Conservation (phyloP, 2,113 vertebrate genomes). For the Chaetorhynchus papuensis region DNA sequence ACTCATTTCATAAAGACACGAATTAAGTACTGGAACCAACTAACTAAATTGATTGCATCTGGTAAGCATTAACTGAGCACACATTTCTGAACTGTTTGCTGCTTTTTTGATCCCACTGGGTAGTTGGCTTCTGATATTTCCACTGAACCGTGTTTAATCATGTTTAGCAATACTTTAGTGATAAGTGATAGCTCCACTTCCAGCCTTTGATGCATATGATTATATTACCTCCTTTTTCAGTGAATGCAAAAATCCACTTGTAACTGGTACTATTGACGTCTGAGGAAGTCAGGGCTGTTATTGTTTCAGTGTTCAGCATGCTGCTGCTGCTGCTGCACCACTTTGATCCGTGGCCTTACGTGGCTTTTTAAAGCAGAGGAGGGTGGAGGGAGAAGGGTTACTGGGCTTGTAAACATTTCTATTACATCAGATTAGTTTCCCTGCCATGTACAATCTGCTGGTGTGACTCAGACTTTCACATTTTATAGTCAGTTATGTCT, state of each 20-base stretch:
- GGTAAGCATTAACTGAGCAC: slow-evolving; percentile 35
- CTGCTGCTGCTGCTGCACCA: not conserved
- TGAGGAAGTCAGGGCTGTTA: slow-evolving; percentile 54
- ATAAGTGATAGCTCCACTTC: slow-evolving; percentile 49
- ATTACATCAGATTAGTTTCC: slow-evolving; percentile 63
- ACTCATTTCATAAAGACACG: not conserved
- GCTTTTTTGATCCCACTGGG: slow-evolving; percentile 44
- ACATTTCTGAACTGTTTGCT: slow-evolving; percentile 32
- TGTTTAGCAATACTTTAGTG: slow-evolving; percentile 54
- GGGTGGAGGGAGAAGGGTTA: slow-evolving; percentile 49
- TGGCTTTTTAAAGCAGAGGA: slow-evolving; percentile 39
- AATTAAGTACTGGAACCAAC: slow-evolving; percentile 30
- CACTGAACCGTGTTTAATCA: slow-evolving; percentile 51
- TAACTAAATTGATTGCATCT: slow-evolving; percentile 49
- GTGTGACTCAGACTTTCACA: slow-evolving; percentile 60
- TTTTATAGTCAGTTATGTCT: slow-evolving; percentile 52
- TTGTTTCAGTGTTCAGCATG: slow-evolving; percentile 35
- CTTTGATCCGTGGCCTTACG: slow-evolving; percentile 65
- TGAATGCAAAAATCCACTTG: slow-evolving; percentile 30
- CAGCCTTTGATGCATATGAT: slow-evolving; percentile 54
- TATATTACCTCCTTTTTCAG: slow-evolving; percentile 43
- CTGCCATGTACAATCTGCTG: slow-evolving; percentile 49
- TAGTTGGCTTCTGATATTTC: slow-evolving; percentile 53
- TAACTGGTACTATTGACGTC: slow-evolving; percentile 17
- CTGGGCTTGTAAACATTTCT: slow-evolving; percentile 64